Evolutionary conservation across 2,113 vertebrate species (phyloP), one percentile per base, ranked within the genome.

Genomic region (Xiphias gladius): DNA sequence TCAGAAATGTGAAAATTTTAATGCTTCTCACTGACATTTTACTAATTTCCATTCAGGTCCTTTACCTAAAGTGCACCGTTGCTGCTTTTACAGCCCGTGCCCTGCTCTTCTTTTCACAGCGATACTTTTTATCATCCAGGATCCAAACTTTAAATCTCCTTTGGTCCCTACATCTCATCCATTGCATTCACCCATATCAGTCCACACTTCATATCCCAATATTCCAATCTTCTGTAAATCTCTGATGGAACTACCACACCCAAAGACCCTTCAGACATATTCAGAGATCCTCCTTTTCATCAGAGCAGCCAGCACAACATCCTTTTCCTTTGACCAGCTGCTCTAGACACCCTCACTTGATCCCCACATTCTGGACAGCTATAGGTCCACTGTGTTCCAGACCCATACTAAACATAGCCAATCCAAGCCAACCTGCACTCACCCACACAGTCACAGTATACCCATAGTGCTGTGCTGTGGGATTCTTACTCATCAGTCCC

Each of bases 41-140:
- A 32, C 30, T 68, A 28, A 58, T 73, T 81, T 79, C 22, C 55
- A 35, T 75, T 7, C 30, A 43, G 16, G 28, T 74, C 5, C 32
- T 14, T 57, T 7, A 32, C 71, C 13, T 12, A 46, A 71, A 79
- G n/a, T 65, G 72, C 85, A 82, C 50, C 65, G 80, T 55, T 81
- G 91, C 94, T 94, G 92, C 92, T 93, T 92, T 94, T 90, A 88
- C 57, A 10, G 48, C 70, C 83, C 55, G 1, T 65, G 84, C 12
- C 92, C 87, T 80, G 59, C 76, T 90, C 70, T 86, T 92, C 62
- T 63, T 39, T 85, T 87, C 63, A 78, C 89, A 82, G 79, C 57
- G 90, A 88, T 92, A 77, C 72, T 84, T 88, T 82, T 77, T 72
- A 41, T 77, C 80, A 90, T 91, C 66, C 48, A 62, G 76, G 63